Percentiles rank a stretch among this genome's conserved stretches.
These are phyloP conservation scores for Eudasyphora cyanicolor DNA, from an alignment of 2,888 invertebrate genomes.

Conservation along the genomic window DNA sequence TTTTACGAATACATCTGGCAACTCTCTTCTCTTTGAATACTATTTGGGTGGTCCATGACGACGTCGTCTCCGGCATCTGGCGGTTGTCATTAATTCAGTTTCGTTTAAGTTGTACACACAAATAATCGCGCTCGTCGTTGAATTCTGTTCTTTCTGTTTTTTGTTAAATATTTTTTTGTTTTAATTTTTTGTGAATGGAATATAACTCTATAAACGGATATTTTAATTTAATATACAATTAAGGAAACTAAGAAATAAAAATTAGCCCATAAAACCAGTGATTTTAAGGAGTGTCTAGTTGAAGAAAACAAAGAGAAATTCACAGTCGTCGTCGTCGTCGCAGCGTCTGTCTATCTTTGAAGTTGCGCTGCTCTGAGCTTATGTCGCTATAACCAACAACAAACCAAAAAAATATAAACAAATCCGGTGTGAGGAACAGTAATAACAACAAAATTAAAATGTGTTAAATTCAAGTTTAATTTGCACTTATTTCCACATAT, in stretches of 20 bases:
- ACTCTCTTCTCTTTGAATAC: background rate
- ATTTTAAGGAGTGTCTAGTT: background rate
- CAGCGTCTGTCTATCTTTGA: background rate
- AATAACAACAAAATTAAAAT: constrained; percentile 1
- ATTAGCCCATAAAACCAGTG: too few relatives aligned
- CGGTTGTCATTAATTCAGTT: constrained; percentile 41
- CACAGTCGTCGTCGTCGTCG: too few relatives aligned
- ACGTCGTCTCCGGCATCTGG: constrained; percentile 15
- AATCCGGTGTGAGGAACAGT: background rate
- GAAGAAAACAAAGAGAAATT: constrained; percentile 16
- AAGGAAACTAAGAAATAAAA: background rate
- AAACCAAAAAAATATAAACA: constrained; percentile 30
- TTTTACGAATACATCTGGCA: constrained; percentile 51
- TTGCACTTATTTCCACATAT: background rate
- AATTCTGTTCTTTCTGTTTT: background rate
- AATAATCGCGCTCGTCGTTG: background rate
- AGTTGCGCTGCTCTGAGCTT: background rate
- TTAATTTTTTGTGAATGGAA: too few relatives aligned
- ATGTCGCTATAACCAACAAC: constrained; percentile 34
- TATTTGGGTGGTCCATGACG: constrained; percentile 60
- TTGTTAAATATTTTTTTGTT: constrained; percentile 36
- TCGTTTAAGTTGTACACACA: constrained; percentile 31
- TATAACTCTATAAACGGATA: too few relatives aligned
- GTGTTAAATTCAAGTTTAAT: constrained; percentile 22
- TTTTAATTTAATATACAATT: too few relatives aligned